A percentile compares a stretch with the other conserved stretches of the same genome.
phyloP scores from a whole-genome alignment of 2,888 invertebrate genomes.

The Sinelater perroti region DNA sequence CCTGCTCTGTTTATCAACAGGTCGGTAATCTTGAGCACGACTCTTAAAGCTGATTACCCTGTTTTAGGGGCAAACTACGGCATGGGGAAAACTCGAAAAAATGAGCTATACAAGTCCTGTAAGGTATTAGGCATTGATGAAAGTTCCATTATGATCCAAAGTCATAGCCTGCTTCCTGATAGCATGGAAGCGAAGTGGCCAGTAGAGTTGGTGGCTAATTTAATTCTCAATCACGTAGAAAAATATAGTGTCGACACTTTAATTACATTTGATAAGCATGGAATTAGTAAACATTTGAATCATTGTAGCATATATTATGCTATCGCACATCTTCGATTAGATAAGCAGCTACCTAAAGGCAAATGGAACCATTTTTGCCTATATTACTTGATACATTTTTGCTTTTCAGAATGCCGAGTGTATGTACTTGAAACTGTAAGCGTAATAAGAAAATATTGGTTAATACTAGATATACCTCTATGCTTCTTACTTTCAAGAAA shows the following conservation, averaged over 20 bases:
- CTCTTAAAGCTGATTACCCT: background rate
- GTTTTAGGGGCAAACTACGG: constrained; percentile 59
- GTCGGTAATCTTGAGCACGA: constrained; percentile 60
- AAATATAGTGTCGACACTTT: constrained; percentile 81
- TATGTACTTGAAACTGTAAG: constrained; percentile 88
- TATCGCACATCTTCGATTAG: constrained; percentile 79
- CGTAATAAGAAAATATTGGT: constrained; percentile 85
- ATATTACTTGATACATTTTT: constrained; percentile 9
- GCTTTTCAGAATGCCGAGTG: constrained; percentile 77
- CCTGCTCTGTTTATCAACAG: constrained; percentile 86
- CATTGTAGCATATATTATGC: constrained; percentile 88
- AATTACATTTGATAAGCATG: constrained; percentile 93
- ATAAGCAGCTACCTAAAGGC: constrained; percentile 78
- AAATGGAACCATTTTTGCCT: constrained; percentile 55
- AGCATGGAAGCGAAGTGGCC: constrained; percentile 82
- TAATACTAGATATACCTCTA: constrained; percentile 83
- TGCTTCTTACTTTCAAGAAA: constrained; percentile 80
- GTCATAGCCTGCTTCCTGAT: constrained; percentile 79
- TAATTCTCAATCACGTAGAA: constrained; percentile 74
- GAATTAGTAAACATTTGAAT: constrained; percentile 92
- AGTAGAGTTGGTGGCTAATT: constrained; percentile 68
- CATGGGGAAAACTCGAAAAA: constrained; percentile 67
- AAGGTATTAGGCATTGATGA: constrained; percentile 79
- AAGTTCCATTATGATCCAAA: constrained; percentile 76
- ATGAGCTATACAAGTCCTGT: constrained; percentile 86